phyloP scores from a whole-genome alignment of 1,140 invertebrate genomes.

The Zaprionus ornatus region DNA sequence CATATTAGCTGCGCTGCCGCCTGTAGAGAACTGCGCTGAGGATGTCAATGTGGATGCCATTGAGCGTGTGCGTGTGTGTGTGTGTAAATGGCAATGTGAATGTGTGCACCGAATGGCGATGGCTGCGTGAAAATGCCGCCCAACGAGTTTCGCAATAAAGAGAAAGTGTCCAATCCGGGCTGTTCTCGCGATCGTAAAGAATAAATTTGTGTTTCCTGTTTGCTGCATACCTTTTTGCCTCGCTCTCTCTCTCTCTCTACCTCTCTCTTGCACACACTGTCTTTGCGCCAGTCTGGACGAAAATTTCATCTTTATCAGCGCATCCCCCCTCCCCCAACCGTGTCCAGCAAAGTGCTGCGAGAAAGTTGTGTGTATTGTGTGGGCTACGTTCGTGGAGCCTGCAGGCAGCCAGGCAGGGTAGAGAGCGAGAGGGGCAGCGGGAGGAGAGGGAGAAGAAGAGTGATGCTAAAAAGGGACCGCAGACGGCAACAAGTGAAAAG shows the following conservation, averaged over 20 bases:
- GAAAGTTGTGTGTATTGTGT: constrained; percentile 36
- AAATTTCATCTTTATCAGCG: constrained; percentile 40
- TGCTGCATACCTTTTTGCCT: constrained; percentile 48
- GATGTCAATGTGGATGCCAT: constrained; percentile 37
- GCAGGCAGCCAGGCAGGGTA: constrained; percentile 1
- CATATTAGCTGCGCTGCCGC: neutral
- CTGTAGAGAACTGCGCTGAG: constrained; percentile 8
- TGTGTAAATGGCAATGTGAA: constrained; percentile 44
- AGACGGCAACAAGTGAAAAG: constrained; percentile 32
- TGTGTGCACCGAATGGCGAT: constrained; percentile 27
- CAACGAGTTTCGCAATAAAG: constrained; percentile 82
- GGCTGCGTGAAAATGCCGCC: constrained; percentile 75
- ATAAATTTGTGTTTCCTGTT: constrained; percentile 82
- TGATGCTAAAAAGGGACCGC: constrained; percentile 32
- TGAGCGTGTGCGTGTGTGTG: constrained; percentile 22
- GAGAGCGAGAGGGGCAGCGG: neutral
- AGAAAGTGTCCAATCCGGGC: constrained; percentile 73
- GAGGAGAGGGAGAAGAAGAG: neutral
- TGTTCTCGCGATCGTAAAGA: constrained; percentile 81
- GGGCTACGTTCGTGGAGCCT: constrained; percentile 1
- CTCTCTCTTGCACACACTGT: neutral
- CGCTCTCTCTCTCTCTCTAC: neutral
- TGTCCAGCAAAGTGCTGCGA: constrained; percentile 29
- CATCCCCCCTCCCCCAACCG: neutral
- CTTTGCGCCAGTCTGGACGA: constrained; percentile 11